Base-by-base conservation (phyloP, 2,888 invertebrate species). In the Periphyllus acericola region DNA sequence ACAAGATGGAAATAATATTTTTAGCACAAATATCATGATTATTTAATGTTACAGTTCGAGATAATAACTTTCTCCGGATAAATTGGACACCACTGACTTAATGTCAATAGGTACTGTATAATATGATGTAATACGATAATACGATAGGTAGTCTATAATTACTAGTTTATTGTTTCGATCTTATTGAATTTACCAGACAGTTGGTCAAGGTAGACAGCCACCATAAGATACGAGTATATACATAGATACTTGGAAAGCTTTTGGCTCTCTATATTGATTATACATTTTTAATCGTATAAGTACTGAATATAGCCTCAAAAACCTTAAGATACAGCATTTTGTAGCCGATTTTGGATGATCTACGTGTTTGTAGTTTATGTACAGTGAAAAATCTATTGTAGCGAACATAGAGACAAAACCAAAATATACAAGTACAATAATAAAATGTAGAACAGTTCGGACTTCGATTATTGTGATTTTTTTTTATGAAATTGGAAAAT, bases 51-150 rank as follows among this genome's bases (percentile, higher is more conserved):
- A 52, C n/a, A 72, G 46, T 83, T 72, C 19, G 52, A 72, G n/a
- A 55, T 72, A 83, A 74, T 83, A 55, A 74, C 83, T 83, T 83
- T 72, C 83, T 74, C 72, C 34, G 17, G 32, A 82, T 82, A 29
- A 71, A 19, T 55, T 32, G 5, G 14, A 72, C 19, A 34, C 9
- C n/a, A 19, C 32, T 34, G 1, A 36, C 14, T 66, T 71, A 46
- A 81, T 40, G 21, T 21, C 4, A 3, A 46, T 46, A n/a, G n/a
- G n/a, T n/a, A 46, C 46, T 46, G 3, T 5, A 36, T 36, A 36
- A 40, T 68, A 68, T 68, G 21, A 68, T 21, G 40, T 40, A 81
- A 81, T 68, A 81, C 11, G 25, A 1, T 46, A 46, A 46, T 72
- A 19, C 8, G 14, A 34, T 14, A 25, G 32, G 29, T 46, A 81